phyloP scores from a whole-genome alignment of 2,797 vertebrate species.

The Diglossa cyanea region DNA sequence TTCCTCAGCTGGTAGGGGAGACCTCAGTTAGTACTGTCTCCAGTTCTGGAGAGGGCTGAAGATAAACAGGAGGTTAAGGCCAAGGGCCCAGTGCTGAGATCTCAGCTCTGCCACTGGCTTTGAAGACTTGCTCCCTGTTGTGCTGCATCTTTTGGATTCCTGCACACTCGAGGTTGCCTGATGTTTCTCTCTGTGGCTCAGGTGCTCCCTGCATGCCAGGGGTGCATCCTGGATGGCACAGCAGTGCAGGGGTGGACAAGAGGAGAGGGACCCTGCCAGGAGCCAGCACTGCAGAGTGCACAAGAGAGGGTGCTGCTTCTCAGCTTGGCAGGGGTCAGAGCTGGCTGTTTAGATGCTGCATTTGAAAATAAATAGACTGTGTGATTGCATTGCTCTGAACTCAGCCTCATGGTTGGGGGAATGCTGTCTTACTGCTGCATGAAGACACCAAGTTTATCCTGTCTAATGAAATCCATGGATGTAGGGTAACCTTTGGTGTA shows the following conservation, averaged over 20 bases:
- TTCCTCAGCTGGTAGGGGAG: background rate
- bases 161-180: fast-evolving
- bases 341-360: background rate
- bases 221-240: background rate
- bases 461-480: background rate
- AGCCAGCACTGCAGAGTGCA: background rate
- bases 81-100: background rate
- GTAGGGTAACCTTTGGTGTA: background rate
- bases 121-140: background rate
- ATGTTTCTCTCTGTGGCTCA: background rate
- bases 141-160: background rate
- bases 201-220: fast-evolving
- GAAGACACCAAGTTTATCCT: background rate
- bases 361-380: background rate
- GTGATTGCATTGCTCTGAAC: background rate
- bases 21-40: background rate
- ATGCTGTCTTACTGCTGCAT: background rate
- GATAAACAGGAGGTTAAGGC: background rate
- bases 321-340: background rate
- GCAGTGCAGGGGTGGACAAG: background rate
- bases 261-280: background rate
- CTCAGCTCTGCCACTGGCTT: background rate
- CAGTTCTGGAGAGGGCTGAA: background rate
- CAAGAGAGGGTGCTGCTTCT: background rate
- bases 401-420: fast-evolving